phyloP scores from a whole-genome alignment of 2,888 invertebrate species.

The Chrysolina oricalcia region DNA sequence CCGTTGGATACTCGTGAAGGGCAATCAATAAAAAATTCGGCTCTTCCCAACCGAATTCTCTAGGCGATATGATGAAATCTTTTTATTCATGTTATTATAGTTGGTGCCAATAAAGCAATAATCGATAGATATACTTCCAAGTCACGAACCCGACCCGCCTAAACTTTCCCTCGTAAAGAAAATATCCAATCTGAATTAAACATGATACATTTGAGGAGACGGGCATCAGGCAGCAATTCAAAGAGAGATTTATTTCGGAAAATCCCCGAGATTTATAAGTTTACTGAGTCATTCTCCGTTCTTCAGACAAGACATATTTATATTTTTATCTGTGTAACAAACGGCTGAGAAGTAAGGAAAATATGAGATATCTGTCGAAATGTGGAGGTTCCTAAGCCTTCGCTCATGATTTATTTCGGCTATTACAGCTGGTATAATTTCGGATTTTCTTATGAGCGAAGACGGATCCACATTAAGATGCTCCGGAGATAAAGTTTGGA shows the following conservation, averaged over 20 bases:
- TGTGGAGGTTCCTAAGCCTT: slow-evolving; percentile 64
- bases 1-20: not conserved
- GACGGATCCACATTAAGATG: slow-evolving; percentile 47
- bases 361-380: slow-evolving; percentile 68
- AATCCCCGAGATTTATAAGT: slow-evolving; percentile 68
- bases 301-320: slow-evolving; percentile 68
- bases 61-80: slow-evolving; percentile 20
- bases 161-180: slow-evolving; percentile 63
- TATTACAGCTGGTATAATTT: slow-evolving; percentile 52
- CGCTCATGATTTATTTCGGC: slow-evolving; percentile 65
- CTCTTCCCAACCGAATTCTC: not conserved
- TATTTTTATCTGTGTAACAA: slow-evolving; percentile 69
- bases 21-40: slow-evolving; percentile 7
- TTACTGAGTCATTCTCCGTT: slow-evolving; percentile 65
- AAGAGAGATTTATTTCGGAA: slow-evolving; percentile 64
- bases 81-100: slow-evolving; percentile 56
- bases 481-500: slow-evolving; percentile 42
- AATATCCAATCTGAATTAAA: slow-evolving; percentile 69
- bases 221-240: slow-evolving; percentile 59
- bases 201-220: slow-evolving; percentile 66
- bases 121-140: slow-evolving; percentile 63
- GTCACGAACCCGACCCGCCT: slow-evolving; percentile 59
- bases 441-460: slow-evolving; percentile 40
- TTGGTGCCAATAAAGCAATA: slow-evolving; percentile 62
- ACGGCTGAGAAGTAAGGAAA: slow-evolving; percentile 65